Base-by-base conservation (phyloP, 2,113 vertebrate genomes). In the Puntigrus tetrazona region DNA sequence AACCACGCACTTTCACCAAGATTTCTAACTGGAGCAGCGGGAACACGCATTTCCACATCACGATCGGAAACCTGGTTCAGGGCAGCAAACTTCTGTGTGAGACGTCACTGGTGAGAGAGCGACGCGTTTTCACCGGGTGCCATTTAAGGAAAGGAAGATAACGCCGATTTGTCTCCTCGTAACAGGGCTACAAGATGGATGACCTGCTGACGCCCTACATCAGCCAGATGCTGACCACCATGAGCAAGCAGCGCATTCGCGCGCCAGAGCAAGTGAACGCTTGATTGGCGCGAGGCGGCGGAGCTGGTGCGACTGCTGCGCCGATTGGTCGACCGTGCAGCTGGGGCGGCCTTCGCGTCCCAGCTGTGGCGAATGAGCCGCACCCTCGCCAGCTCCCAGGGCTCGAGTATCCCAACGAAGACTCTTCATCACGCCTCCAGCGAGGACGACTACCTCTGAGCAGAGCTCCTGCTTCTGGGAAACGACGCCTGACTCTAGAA, bases 11-110 rank as follows among this genome's bases (percentile, higher is more conserved):
- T n/a, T 99, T 99, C 93, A 99, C 97, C 34, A 99, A 99, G 94
- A 98, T 99, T 90, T 99, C 97, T 73, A 99, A 99, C 92, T 99
- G 97, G 97, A 99, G 97, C 93, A 98, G 97, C 0, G 97, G 97
- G 67, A 99, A 98, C 93, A 99, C 97, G 0, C 98, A 99, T 89
- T 99, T 99, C 93, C 97, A 99, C 88, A 97, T 99, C 92, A 99
- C 97, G 72, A 98, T 99, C 0, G 97, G 97, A 43, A 99, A 98
- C 92, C 91, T 99, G 91, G 97, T 99, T 88, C 94, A 96, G 69
- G 97, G 97, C 75, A 99, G 97, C 95, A 99, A 99, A 78, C 92
- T 99, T 81, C 95, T 99, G n/a, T 99, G 97, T 6, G 97, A 99
- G 92, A 98, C 97, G 0, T 98, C 97, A 0, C 91, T 98, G 97